Percentiles rank a stretch among this genome's conserved stretches.
Evolutionary conservation across 2,888 invertebrate genomes (phyloP).

Genomic region (Drepana falcataria): DNA sequence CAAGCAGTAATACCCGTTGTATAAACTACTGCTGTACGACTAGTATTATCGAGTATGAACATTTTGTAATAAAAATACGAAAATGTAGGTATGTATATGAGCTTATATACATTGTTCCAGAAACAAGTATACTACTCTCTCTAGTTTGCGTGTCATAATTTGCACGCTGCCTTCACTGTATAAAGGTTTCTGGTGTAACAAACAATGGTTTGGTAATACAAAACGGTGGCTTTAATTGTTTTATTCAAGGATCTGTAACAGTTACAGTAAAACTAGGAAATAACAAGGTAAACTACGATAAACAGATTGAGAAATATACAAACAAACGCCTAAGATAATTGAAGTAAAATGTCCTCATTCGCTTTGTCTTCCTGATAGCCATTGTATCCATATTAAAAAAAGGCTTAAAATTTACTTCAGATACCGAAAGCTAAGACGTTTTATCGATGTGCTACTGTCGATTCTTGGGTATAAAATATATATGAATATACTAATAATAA

Average conservation of each 20-base stretch:
- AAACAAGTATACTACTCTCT: not conserved
- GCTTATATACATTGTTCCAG: not conserved
- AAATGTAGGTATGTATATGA: not conserved
- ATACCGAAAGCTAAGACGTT: no score
- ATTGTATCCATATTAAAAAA: no score
- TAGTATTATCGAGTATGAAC: not conserved
- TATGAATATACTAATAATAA: no score
- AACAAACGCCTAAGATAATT: not conserved
- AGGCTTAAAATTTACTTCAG: no score
- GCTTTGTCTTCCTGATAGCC: not conserved
- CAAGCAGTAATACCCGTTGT: constrained; percentile 25
- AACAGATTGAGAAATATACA: not conserved
- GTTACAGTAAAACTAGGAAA: constrained; percentile 20
- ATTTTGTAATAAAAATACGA: no score
- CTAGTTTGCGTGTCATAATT: constrained; percentile 15
- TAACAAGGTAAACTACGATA: not conserved
- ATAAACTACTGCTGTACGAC: constrained; percentile 14
- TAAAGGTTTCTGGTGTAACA: constrained; percentile 26
- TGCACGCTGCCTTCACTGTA: constrained; percentile 17
- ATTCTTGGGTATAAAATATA: no score
- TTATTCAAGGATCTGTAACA: constrained; percentile 28
- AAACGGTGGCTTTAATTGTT: constrained; percentile 31
- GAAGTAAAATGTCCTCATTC: not conserved
- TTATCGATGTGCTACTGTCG: no score
- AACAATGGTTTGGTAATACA: constrained; percentile 30